Base-by-base conservation (phyloP, 2,113 vertebrate species). In the Elaphurus davidianus region DNA sequence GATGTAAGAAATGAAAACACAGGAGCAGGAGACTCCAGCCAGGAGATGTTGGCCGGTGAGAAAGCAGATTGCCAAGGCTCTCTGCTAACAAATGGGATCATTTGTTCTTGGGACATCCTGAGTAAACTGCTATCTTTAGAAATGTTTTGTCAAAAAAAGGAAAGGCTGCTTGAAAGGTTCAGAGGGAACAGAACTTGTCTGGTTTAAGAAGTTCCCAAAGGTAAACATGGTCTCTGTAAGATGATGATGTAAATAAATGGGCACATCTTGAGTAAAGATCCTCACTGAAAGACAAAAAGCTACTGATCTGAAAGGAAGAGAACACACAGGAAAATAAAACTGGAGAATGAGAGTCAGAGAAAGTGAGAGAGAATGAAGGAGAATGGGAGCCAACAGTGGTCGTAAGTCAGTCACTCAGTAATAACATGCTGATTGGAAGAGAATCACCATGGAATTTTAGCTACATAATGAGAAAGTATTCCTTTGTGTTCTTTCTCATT, bases 381-480 rank as follows among this genome's bases (percentile, higher is more conserved):
- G 67, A 57, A 33, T 0, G n/a, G 78, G 59, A 71, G 27, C 6
- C 93, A 62, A 45, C 14, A 60, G 30, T 21, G 36, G 30, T 11
- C 3, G 30, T 55, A 4, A 43, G 57, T 21, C 59, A 85, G 85
- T 50, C 91, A 91, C 76, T 83, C 55, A 52, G 84, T 71, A 90
- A 95, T 57, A 71, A 71, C 27, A 57, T 0, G 64, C 78, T 86
- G 93, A 76, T 33, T 92, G 30, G 86, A 79, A 96, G 90, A 43
- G 83, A 89, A 90, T 62, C 89, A 83, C 60, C 57, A 60, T 6
- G 50, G 87, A 88, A 64, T 90, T 95, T 93, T 76, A 85, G 62
- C 67, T 79, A 84, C 36, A 64, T 23, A 81, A 85, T 2, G 62
- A 94, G 57, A 85, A 81, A 92, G 74, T 43, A 33, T 30, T 79